These are phyloP conservation scores for Cassiopea andromeda DNA, from an alignment of 30 jellyfish, hydroid and myxozoan species.

Conservation along the genomic window DNA sequence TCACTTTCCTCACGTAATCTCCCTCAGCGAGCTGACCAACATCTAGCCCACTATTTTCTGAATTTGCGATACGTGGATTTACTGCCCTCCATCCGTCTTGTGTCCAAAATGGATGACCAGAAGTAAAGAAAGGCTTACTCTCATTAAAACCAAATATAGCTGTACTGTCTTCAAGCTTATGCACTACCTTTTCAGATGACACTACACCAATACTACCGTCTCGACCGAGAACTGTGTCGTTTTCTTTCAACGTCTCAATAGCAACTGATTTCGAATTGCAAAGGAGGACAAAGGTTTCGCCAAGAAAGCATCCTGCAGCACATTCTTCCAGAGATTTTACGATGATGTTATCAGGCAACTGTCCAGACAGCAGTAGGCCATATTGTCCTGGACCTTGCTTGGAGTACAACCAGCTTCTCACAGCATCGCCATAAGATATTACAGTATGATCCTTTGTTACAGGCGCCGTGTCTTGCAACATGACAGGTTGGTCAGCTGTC, in stretches of 20 bases:
- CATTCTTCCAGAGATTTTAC: neutral
- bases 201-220: slow-evolving; percentile 39
- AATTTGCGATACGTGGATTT: slow-evolving; percentile 47
- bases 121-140: slow-evolving; percentile 34
- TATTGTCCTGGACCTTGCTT: slow-evolving; percentile 17
- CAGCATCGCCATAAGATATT: slow-evolving; percentile 37
- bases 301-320: slow-evolving; percentile 30
- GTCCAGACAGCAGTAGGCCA: slow-evolving; percentile 10
- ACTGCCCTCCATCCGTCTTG: slow-evolving; percentile 78
- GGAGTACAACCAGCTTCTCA: slow-evolving; percentile 40
- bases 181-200: slow-evolving; percentile 57
- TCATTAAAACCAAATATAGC: slow-evolving; percentile 57
- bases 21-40: slow-evolving; percentile 71
- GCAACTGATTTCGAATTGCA: slow-evolving; percentile 1
- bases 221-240: slow-evolving; percentile 26
- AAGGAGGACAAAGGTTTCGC: slow-evolving; percentile 30
- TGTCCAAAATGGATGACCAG: slow-evolving; percentile 75
- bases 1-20: slow-evolving; percentile 43
- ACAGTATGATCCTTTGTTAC: slow-evolving; percentile 6
- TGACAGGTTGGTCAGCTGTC: slow-evolving; percentile 1
- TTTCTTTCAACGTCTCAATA: slow-evolving; percentile 28
- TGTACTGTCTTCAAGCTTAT: slow-evolving; percentile 10
- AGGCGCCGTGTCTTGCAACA: neutral
- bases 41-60: slow-evolving; percentile 51
- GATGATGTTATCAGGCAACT: neutral